Evolutionary conservation across 2,797 vertebrate genomes (phyloP), one percentile per base, ranked within the genome.

Genomic region (Acanthis flammea): DNA sequence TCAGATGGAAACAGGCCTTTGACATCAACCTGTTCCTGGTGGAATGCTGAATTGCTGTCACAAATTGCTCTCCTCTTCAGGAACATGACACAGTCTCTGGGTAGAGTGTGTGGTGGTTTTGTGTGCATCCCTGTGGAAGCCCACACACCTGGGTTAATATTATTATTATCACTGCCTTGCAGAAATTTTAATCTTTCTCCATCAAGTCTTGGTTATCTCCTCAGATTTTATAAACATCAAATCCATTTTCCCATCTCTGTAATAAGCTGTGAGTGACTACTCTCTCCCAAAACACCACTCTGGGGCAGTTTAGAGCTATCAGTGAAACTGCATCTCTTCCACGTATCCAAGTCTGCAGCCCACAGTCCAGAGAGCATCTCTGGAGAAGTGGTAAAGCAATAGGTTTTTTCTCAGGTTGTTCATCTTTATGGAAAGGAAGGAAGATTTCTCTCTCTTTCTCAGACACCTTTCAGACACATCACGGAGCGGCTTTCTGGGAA

Each of bases 401-500:
- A 45, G 31, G 7, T 5, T 86, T 81, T 81, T 89, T 25, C 50
- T 37, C 39, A 74, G 63, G 19, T 79, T 60, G 22, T 24, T 86
- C 77, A 7, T 50, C 48, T 92, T 88, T 88, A 67, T 60, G 63
- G 44, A 14, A 48, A 39, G 23, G 60, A 67, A 63, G 42, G 54
- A 57, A 72, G 33, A 47, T 57, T 77, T 74, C 27, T 85, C 44
- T 66, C 53, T 66, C 31, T 33, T n/a, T 75, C 87, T 83, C 88
- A 74, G 82, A 92, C 45, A 58, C 76, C 67, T 92, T 91, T 92
- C 91, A 92, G 90, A 30, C 65, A 44, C 58, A 53, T 63, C 74
- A 47, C 6, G 2, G 63, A 67, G 74, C 3, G 15, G 62, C 74
- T 86, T 75, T 80, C 0, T 2, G 67, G 75, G 74, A 84, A 80